A percentile compares a stretch with the other conserved stretches of the same genome.
Evolutionary conservation across 2,888 invertebrate species (phyloP).

Genomic region (Lepidochrysops patricia): DNA sequence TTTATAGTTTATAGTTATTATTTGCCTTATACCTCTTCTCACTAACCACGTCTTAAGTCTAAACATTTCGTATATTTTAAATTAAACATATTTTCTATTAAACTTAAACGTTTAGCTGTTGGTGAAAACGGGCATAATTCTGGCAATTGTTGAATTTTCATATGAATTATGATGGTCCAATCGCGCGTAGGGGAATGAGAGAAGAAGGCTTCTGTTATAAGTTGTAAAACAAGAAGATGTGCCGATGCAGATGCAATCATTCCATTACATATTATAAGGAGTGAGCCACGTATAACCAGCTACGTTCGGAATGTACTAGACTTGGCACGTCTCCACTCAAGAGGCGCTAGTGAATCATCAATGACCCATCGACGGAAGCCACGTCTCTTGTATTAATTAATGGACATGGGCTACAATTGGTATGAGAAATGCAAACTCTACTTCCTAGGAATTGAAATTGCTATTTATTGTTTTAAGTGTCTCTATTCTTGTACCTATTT

Average conservation of each 20-base stretch:
- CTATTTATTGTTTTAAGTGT: neutral
- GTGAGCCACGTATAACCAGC: slow-evolving; percentile 2
- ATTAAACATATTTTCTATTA: too few relatives aligned
- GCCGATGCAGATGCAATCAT: neutral
- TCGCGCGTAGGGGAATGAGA: too few relatives aligned
- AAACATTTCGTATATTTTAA: too few relatives aligned
- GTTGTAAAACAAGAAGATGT: slow-evolving; percentile 3
- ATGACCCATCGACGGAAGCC: slow-evolving; percentile 32
- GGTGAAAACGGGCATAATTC: too few relatives aligned
- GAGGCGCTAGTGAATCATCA: slow-evolving; percentile 39
- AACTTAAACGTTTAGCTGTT: too few relatives aligned
- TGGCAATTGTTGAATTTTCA: too few relatives aligned
- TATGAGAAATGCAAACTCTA: neutral
- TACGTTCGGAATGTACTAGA: slow-evolving; percentile 20
- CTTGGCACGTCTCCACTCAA: slow-evolving; percentile 40
- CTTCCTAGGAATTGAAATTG: neutral
- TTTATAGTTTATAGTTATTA: too few relatives aligned
- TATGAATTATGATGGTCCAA: too few relatives aligned
- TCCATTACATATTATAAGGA: neutral
- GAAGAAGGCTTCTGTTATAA: too few relatives aligned
- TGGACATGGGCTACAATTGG: slow-evolving; percentile 1
- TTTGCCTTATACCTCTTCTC: too few relatives aligned
- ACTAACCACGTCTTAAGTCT: too few relatives aligned
- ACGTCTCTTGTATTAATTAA: slow-evolving; percentile 10
- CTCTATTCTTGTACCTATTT: too few relatives aligned